These are phyloP conservation scores for Holacanthus passer DNA, from an alignment of 2,113 vertebrate genomes.

Conservation along the genomic window DNA sequence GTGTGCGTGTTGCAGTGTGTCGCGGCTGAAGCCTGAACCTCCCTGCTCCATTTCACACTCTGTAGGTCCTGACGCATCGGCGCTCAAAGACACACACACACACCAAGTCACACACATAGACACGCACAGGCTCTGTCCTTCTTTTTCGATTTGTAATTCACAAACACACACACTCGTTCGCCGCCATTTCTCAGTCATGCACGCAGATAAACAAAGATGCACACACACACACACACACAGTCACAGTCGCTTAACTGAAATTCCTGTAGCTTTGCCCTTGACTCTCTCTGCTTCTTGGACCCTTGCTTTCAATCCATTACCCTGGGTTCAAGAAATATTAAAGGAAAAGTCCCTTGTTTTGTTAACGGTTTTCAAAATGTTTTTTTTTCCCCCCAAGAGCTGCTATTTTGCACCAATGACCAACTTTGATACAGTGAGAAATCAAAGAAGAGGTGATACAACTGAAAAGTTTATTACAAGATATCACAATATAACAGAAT, in stretches of 20 bases:
- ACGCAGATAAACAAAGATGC: slow-evolving; percentile 41
- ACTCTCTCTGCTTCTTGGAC: slow-evolving; percentile 3
- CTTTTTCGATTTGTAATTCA: slow-evolving; percentile 24
- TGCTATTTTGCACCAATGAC: slow-evolving; percentile 10
- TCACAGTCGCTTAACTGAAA: slow-evolving; percentile 22
- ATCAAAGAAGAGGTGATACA: slow-evolving; percentile 27
- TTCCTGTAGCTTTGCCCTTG: slow-evolving; percentile 14
- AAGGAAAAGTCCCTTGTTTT: background rate
- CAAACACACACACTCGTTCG: background rate
- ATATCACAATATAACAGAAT: slow-evolving; percentile 8
- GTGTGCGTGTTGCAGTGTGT: slow-evolving; percentile 39
- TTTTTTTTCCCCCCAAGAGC: background rate
- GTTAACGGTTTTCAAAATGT: background rate
- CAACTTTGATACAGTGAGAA: background rate
- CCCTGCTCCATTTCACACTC: slow-evolving; percentile 75
- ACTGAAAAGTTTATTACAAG: slow-evolving; percentile 29
- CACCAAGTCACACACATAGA: slow-evolving; percentile 12
- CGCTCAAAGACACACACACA: slow-evolving; percentile 22
- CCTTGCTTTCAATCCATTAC: slow-evolving; percentile 3
- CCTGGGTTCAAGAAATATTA: slow-evolving; percentile 5
- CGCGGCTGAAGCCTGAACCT: slow-evolving; percentile 57
- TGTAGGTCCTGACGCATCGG: slow-evolving; percentile 60
- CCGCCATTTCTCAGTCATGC: slow-evolving; percentile 26
- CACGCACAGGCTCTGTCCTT: background rate
- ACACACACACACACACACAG: slow-evolving; percentile 40